phyloP scores from a whole-genome alignment of 2,797 vertebrate genomes.

The Nyctibius grandis region DNA sequence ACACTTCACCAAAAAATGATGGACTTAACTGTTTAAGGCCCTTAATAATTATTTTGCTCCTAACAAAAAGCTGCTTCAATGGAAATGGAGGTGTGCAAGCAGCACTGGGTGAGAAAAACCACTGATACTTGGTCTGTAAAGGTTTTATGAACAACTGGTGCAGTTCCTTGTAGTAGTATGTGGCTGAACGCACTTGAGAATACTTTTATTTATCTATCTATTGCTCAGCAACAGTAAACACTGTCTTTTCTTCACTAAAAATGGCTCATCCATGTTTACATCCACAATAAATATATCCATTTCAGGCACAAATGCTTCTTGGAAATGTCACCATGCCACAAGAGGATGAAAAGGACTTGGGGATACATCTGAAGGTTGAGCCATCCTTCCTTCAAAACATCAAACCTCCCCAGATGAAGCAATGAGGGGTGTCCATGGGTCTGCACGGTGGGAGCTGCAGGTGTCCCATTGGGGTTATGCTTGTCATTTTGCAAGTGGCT shows the following conservation, averaged over 20 bases:
- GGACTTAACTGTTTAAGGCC: not conserved
- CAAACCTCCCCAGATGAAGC: accelerated
- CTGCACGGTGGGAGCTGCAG: not conserved
- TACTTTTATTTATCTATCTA: not conserved
- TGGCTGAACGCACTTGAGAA: not conserved
- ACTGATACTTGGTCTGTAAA: not conserved
- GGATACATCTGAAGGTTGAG: accelerated
- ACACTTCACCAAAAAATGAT: not conserved
- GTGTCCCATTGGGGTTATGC: not conserved
- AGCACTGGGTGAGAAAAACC: not conserved
- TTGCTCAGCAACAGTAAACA: conserved; percentile 3
- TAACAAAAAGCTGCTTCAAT: not conserved
- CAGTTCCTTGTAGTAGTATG: not conserved
- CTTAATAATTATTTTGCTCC: not conserved
- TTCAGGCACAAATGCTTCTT: not conserved
- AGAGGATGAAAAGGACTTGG: not conserved
- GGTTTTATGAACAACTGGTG: not conserved
- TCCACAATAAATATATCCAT: not conserved
- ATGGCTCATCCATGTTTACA: not conserved
- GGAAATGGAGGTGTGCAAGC: not conserved
- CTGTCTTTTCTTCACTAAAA: not conserved
- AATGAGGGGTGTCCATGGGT: not conserved
- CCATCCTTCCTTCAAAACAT: not conserved
- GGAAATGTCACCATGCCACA: accelerated
- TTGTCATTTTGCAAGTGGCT: not conserved